Percentiles rank a stretch among this genome's conserved stretches.
phyloP scores from a whole-genome alignment of 2,797 vertebrate species.

The Urophycis tenuis region DNA sequence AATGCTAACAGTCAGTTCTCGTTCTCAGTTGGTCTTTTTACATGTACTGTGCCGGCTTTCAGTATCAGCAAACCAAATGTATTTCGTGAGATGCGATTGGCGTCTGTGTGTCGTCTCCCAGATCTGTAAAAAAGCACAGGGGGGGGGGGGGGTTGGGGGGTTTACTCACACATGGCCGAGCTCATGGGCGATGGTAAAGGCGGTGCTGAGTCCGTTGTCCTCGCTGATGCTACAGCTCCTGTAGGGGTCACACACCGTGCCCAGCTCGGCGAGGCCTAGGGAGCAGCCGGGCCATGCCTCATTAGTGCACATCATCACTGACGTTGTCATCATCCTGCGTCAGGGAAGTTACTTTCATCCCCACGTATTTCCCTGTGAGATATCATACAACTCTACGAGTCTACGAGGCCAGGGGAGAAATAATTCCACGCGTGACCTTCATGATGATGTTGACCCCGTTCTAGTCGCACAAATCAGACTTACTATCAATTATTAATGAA shows the following conservation, averaged over 20 bases:
- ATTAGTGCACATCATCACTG: not conserved
- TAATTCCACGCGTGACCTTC: no score
- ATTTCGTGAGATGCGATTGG: no score
- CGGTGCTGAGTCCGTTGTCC: constrained; percentile 95
- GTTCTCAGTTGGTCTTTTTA: no score
- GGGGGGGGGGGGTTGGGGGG: no score
- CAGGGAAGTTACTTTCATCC: constrained; percentile 2
- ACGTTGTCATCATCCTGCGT: not conserved
- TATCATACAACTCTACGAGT: not conserved
- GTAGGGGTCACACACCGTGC: constrained; percentile 94
- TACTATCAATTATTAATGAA: no score
- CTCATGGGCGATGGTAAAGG: constrained; percentile 97
- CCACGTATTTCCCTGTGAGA: not conserved
- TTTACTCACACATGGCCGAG: constrained; percentile 95
- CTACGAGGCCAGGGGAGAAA: no score
- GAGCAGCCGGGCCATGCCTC: not conserved
- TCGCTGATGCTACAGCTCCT: constrained; percentile 98
- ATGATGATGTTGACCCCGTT: not conserved
- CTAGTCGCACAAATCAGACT: not conserved
- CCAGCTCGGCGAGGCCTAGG: constrained; percentile 91
- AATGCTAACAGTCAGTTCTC: no score
- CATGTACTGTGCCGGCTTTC: no score
- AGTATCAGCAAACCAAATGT: no score
- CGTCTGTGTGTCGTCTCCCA: no score
- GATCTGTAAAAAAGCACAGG: not conserved